Percentiles rank a stretch among this genome's conserved stretches.
Evolutionary conservation across 2,113 vertebrate species (phyloP).

Genomic region (Pluvianellus socialis): DNA sequence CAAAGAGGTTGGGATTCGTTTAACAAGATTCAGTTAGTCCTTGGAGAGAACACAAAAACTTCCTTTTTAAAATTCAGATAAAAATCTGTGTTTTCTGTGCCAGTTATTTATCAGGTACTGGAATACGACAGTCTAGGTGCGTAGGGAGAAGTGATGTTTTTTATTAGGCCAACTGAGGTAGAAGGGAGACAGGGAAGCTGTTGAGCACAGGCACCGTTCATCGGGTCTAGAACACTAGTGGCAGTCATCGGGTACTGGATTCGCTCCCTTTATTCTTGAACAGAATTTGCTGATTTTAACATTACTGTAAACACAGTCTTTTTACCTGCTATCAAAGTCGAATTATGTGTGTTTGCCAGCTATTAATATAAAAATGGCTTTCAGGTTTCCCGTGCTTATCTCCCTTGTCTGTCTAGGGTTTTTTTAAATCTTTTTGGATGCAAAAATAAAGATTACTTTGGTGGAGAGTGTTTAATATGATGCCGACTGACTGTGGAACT

Average conservation of each 20-base stretch:
- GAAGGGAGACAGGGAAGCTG: background rate
- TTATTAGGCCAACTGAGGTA: background rate
- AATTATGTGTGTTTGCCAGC: background rate
- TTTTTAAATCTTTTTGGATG: background rate
- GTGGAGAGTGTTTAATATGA: background rate
- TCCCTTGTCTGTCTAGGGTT: background rate
- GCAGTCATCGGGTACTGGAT: background rate
- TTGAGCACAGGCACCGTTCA: background rate
- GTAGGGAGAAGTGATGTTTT: background rate
- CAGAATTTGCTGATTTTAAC: background rate
- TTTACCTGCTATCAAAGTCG: background rate
- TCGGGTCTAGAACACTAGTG: background rate
- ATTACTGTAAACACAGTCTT: background rate
- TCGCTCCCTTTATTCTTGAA: background rate
- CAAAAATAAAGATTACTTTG: background rate
- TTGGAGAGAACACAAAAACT: background rate
- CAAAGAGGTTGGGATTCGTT: background rate
- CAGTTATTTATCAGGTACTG: background rate
- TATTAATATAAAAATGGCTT: background rate
- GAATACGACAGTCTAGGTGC: background rate
- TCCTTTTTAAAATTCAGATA: background rate
- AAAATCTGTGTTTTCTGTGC: background rate
- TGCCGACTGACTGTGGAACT: background rate
- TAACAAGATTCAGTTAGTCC: too few relatives aligned
- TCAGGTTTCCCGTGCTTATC: background rate